A percentile compares a stretch with the other conserved stretches of the same genome.
Conservation (phyloP, 2,113 vertebrate genomes). For the Micromys minutus region DNA sequence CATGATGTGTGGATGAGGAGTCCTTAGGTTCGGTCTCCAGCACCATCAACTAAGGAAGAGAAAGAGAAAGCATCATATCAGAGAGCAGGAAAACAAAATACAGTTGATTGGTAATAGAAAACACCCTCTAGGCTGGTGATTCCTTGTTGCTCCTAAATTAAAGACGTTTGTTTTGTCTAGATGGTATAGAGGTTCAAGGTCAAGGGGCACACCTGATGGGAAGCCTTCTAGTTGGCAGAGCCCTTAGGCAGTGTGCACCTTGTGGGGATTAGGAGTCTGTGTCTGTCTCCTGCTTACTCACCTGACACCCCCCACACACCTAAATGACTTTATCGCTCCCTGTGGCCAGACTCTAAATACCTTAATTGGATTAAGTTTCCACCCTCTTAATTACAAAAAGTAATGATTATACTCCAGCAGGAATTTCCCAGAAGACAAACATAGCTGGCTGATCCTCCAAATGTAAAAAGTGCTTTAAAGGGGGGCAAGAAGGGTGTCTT, state of each 20-base stretch:
- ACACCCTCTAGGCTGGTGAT: neutral
- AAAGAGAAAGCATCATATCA: neutral
- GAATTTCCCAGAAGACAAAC: neutral
- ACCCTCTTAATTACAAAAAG: constrained; percentile 16
- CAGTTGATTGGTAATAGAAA: neutral
- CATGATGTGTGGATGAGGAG: neutral
- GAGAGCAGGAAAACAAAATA: neutral
- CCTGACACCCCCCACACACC: neutral
- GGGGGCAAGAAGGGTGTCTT: too few species aligned
- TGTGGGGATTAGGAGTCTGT: neutral
- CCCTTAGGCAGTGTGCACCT: neutral
- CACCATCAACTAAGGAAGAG: neutral
- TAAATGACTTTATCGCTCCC: constrained; percentile 1
- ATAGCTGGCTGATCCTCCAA: neutral
- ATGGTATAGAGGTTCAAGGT: neutral
- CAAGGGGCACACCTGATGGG: neutral
- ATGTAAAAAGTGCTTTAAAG: neutral
- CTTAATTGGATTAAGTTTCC: constrained; percentile 18
- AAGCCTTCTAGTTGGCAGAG: neutral
- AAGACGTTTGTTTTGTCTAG: neutral
- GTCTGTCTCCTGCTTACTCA: neutral
- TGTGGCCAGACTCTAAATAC: neutral
- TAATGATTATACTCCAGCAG: constrained; percentile 3
- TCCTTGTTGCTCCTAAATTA: neutral
- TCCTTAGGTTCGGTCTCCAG: neutral